phyloP scores from a whole-genome alignment of 2,888 invertebrate species.

The Teleogryllus oceanicus region DNA sequence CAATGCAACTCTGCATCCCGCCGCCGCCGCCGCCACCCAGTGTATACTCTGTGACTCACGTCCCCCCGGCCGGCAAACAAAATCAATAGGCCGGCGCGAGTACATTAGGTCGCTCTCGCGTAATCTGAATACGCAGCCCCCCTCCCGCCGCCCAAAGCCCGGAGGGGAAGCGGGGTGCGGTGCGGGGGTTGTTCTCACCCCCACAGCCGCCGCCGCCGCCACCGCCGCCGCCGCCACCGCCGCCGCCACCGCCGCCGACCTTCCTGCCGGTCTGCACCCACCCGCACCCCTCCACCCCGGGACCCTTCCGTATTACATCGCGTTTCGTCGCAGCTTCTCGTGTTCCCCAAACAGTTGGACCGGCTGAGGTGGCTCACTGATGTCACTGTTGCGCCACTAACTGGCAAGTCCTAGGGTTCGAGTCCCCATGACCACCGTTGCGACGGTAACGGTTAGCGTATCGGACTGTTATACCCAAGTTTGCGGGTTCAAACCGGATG shows the following conservation, averaged over 20 bases:
- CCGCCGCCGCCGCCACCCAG: background rate
- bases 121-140: constrained; percentile 4
- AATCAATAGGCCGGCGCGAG: constrained; percentile 12
- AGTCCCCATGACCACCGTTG: too few species aligned
- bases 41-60: constrained; percentile 18
- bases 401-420: too few species aligned
- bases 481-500: too few species aligned
- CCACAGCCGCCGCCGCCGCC: background rate
- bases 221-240: background rate
- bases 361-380: too few species aligned
- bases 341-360: too few species aligned
- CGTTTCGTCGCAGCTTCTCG: too few species aligned
- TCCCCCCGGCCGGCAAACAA: constrained; percentile 18
- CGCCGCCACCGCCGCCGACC: background rate
- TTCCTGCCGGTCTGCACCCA: too few species aligned
- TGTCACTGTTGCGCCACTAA: too few species aligned
- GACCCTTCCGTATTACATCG: too few species aligned
- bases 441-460: too few species aligned
- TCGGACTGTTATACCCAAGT: too few species aligned
- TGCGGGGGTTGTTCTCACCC: background rate
- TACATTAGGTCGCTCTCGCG: constrained; percentile 6
- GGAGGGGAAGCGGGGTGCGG: background rate
- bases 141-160: background rate
- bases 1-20: background rate
- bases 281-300: too few species aligned